Evolutionary conservation across 1,140 invertebrate genomes (phyloP).

Genomic region (Plectrocnemia conspersa): DNA sequence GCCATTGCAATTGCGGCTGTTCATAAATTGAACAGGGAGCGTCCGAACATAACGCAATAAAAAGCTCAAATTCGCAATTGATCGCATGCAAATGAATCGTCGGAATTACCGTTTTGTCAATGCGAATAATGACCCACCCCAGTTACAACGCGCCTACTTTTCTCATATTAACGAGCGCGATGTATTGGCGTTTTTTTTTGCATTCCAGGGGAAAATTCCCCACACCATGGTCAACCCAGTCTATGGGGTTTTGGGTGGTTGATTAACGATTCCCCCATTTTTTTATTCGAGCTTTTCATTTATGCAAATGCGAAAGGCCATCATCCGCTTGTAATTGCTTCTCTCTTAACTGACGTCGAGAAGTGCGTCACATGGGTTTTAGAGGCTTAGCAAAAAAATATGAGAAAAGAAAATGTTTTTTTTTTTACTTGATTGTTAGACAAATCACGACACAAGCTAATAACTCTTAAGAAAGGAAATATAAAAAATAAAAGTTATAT

Average conservation of each 20-base stretch:
- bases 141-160: not conserved
- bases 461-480: too few relatives aligned
- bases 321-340: slow-evolving; percentile 24
- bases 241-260: not conserved
- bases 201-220: not conserved
- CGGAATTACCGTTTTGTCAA: too few relatives aligned
- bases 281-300: slow-evolving; percentile 16
- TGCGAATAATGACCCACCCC: not conserved
- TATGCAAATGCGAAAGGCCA: slow-evolving; percentile 19
- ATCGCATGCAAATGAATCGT: too few relatives aligned
- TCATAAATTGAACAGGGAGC: too few relatives aligned
- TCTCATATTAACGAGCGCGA: not conserved
- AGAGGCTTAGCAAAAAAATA: too few relatives aligned
- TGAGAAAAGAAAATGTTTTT: too few relatives aligned
- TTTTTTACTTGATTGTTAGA: too few relatives aligned
- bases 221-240: not conserved
- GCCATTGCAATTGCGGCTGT: too few relatives aligned
- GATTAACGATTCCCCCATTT: slow-evolving; percentile 11
- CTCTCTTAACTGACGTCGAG: not conserved
- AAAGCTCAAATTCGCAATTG: too few relatives aligned
- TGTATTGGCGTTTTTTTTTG: not conserved
- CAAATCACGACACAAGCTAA: too few relatives aligned
- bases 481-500: too few relatives aligned
- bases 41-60: too few relatives aligned
- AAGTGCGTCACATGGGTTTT: slow-evolving; percentile 10